Percentiles rank a stretch among this genome's conserved stretches.
phyloP scores from a whole-genome alignment of 2,797 vertebrate species.

The Poeciliopsis turneri region DNA sequence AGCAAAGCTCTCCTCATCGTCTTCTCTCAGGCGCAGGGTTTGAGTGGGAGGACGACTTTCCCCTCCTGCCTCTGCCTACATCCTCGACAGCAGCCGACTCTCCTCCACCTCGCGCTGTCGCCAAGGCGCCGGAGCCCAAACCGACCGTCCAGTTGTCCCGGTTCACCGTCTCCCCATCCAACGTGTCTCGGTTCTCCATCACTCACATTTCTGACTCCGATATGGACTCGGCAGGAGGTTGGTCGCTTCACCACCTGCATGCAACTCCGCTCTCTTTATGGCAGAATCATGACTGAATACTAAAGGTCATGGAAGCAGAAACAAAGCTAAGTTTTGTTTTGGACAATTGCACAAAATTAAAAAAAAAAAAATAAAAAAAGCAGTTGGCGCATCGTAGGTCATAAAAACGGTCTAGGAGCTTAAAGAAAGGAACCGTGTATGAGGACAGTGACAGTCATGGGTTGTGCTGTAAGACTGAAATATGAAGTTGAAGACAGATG shows the following conservation, averaged over 20 bases:
- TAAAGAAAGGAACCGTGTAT: background rate
- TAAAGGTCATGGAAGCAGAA: background rate
- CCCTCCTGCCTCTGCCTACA: constrained; percentile 81
- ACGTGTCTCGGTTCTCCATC: constrained; percentile 92
- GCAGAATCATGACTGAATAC: background rate
- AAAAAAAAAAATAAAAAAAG: background rate
- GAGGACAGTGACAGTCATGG: too few relatives aligned
- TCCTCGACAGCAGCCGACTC: constrained; percentile 71
- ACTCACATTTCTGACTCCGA: constrained; percentile 93
- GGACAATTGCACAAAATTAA: background rate
- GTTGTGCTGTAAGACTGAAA: too few relatives aligned
- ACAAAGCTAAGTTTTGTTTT: background rate
- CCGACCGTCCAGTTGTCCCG: constrained; percentile 82
- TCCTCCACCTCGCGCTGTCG: constrained; percentile 40
- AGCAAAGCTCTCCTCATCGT: background rate
- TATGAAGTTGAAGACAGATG: too few relatives aligned
- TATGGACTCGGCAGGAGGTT: constrained; percentile 87
- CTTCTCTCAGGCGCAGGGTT: constrained; percentile 80
- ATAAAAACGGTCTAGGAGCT: background rate
- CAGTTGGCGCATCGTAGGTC: background rate
- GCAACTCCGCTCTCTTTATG: background rate
- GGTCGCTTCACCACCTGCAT: constrained; percentile 8
- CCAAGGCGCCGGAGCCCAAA: constrained; percentile 68
- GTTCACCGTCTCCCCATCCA: constrained; percentile 91
- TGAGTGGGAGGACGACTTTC: constrained; percentile 89